Base-by-base conservation (phyloP, 1,140 invertebrate species). In the Pseudoatta argentina region DNA sequence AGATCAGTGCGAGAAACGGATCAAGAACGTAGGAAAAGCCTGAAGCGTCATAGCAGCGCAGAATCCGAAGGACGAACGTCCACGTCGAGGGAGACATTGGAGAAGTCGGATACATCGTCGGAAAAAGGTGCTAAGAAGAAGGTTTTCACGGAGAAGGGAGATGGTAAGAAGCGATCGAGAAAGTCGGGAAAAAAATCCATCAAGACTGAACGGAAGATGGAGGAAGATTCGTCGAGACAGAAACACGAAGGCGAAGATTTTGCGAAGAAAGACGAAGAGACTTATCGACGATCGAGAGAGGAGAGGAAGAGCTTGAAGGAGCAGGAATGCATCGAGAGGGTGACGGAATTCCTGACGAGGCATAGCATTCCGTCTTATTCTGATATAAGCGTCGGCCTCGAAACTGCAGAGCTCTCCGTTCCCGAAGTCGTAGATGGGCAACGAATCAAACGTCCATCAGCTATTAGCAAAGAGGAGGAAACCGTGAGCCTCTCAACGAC, bases 251-350 rank as follows among this genome's bases (percentile, higher is more conserved):
- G 21, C 27, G 79, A 83, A 16, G 39, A 72, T 4, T 30, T 18
- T 1, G 81, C 51, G 6, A 59, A 30, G 21, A 86, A 53, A 18
- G 76, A 57, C 12, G 83, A 76, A 0, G 63, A 76, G 16, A 39
- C 21, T 1, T 34, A 34, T 12, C 44, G 69, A 0, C 86, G 79
- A 4, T 64, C 88, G 30, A 87, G 81, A 12, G 91, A 91, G n/a
- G 77, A 90, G 44, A 79, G 91, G 30, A 92, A 90, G 57, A 87
- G 86, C 14, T 27, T 90, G 16, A 92, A 85, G 21, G 91, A 92
- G 30, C 89, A 92, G 10, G 87, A 90, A 55, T 92, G 91, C n/a
- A 92, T 92, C 51, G 91, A 92, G 12, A 88, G 91, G 27, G 91
- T 92, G 53, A 92, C 85, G 8, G 91, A 92, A 81, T 92, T 86